Evolutionary conservation across 2,888 invertebrate genomes (phyloP).

Genomic region (Amitus sp.): DNA sequence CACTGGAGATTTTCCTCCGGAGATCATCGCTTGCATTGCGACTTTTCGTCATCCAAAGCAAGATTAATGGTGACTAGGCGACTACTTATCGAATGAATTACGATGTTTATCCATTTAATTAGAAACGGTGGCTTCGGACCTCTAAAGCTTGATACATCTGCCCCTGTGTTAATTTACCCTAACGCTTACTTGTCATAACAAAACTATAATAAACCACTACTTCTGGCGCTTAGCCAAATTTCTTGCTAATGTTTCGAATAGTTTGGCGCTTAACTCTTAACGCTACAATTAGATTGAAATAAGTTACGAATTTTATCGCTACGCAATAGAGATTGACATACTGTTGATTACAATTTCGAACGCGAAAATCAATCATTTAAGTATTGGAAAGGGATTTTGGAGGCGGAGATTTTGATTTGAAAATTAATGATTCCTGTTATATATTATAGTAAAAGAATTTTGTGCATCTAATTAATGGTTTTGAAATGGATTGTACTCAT

Average conservation of each 20-base stretch:
- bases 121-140: conserved; percentile 53
- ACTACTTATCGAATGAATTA: conserved; percentile 61
- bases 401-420: too few species aligned
- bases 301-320: too few species aligned
- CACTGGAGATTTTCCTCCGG: conserved; percentile 13
- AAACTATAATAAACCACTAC: conserved; percentile 63
- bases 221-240: conserved; percentile 45
- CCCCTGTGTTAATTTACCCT: conserved; percentile 64
- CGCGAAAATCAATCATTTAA: too few species aligned
- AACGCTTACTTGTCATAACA: conserved; percentile 63
- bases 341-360: too few species aligned
- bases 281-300: background rate
- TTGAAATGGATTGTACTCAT: too few species aligned
- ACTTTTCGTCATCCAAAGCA: conserved; percentile 49
- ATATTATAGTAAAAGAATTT: too few species aligned
- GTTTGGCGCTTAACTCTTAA: conserved; percentile 21
- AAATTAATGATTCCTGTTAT: too few species aligned
- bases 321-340: too few species aligned
- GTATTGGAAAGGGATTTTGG: too few species aligned
- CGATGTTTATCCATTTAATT: conserved; percentile 66
- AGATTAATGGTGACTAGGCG: conserved; percentile 59
- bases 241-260: conserved; percentile 49
- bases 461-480: too few species aligned
- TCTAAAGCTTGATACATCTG: conserved; percentile 60
- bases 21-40: conserved; percentile 24